Evolutionary conservation across 2,797 vertebrate genomes (phyloP).

Genomic region (Hemitrygon akajei): DNA sequence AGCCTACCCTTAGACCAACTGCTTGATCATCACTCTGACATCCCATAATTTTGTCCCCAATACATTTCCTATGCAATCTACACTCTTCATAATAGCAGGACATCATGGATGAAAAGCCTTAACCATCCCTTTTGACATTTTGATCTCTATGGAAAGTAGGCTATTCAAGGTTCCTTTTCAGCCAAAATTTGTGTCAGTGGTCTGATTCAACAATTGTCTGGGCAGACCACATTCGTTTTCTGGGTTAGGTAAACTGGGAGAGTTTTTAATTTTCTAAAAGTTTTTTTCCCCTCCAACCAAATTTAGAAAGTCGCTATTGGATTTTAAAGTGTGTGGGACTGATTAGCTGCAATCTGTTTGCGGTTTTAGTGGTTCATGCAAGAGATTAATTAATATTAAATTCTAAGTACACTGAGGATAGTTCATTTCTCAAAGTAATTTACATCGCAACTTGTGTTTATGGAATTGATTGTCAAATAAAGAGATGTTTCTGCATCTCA

Average conservation of each 20-base stretch:
- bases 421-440: conserved; percentile 5
- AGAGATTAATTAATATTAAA: conserved; percentile 23
- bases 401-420: neutral
- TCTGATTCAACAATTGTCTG: no score
- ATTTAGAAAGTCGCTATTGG: neutral
- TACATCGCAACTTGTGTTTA: neutral
- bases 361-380: neutral
- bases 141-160: no score
- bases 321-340: neutral
- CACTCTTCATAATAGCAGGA: no score
- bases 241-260: neutral
- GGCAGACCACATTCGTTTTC: no score
- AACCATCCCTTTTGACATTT: no score
- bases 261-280: neutral
- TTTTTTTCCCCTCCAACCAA: neutral
- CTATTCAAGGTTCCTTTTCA: no score
- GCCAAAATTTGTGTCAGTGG: no score
- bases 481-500: neutral
- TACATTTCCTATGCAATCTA: no score
- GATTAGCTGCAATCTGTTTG: neutral
- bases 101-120: no score
- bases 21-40: no score
- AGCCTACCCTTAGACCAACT: no score
- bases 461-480: neutral
- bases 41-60: no score